A percentile compares a stretch with the other conserved stretches of the same genome.
Conservation (phyloP, 2,888 invertebrate genomes). For the Brenthis daphne region DNA sequence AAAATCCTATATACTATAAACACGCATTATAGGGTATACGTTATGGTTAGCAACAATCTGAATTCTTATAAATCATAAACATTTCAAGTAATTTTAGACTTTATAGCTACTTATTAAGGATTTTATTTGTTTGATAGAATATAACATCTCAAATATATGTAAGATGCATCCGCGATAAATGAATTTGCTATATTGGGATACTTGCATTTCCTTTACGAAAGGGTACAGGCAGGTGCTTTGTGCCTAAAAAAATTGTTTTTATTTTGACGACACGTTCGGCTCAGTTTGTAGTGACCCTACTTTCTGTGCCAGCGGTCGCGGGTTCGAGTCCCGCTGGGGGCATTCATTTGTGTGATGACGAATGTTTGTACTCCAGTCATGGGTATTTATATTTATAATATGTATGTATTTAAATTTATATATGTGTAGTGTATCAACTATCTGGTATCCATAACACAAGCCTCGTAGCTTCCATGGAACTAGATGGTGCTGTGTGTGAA, state of each 20-base stretch:
- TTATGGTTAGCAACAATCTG: background rate
- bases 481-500: too few relatives aligned
- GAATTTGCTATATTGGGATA: constrained; percentile 37
- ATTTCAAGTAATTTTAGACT: constrained; percentile 2
- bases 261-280: too few relatives aligned
- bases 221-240: constrained; percentile 26
- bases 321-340: too few relatives aligned
- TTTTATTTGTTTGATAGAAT: constrained; percentile 7
- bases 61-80: background rate
- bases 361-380: too few relatives aligned
- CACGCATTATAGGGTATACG: background rate
- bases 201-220: constrained; percentile 34
- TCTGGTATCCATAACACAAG: too few relatives aligned
- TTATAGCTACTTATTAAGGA: background rate
- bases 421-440: too few relatives aligned
- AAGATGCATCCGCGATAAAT: constrained; percentile 40
- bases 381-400: too few relatives aligned
- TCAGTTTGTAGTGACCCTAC: too few relatives aligned
- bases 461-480: too few relatives aligned
- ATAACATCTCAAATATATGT: constrained; percentile 17
- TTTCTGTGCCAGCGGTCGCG: too few relatives aligned
- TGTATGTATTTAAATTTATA: too few relatives aligned
- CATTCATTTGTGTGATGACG: too few relatives aligned
- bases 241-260: background rate
- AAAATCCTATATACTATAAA: constrained; percentile 1